Base-by-base conservation (phyloP, 92 coral and sea anemone species). In the Hydrozoanthus gracilis region DNA sequence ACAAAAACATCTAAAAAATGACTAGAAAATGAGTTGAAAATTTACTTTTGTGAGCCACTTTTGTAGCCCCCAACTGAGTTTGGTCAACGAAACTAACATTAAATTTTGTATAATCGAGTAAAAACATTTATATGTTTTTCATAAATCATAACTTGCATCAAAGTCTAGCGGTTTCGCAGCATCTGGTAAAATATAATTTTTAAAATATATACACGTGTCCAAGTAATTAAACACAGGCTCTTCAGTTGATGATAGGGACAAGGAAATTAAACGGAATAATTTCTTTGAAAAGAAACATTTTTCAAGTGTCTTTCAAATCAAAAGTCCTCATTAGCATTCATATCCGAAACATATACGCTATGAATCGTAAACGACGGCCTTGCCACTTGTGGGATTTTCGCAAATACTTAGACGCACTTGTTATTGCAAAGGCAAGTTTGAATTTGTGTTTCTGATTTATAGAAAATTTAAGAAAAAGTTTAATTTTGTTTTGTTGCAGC, bases 111-210 rank as follows among this genome's bases (percentile, higher is more conserved):
- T 17, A 8, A 27, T 27, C 9, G 70, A 3, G 0, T 46, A 27
- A 44, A 55, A 44, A 15, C 27, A 79, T n/a, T 44, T n/a, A 48
- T 11, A 78, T 45, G 47, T 46, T 4, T 17, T 61, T 15, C 17
- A 16, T 10, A 80, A 64, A 49, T 61, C 64, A 62, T 44, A 64
- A 62, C 48, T 80, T 49, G 11, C 64, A 18, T 15, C 44, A 66
- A 4, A 62, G 46, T 62, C 17, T 48, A 66, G 85, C 85, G 85
- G 85, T 80, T 65, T 46, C 49, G 44, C 49, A 47, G 62, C 85
- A 47, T 65, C 85, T 80, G 75, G 48, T 70, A 27, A 49, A 16
- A 66, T 66, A 64, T 64, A 80, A 64, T 64, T 4, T 17, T 47
- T 47, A 49, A 65, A 62, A 65, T 9, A 8, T 62, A 48, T 80